Evolutionary conservation across 2,797 vertebrate species (phyloP), one percentile per base, ranked within the genome.

Genomic region (Heterohyrax brucei): DNA sequence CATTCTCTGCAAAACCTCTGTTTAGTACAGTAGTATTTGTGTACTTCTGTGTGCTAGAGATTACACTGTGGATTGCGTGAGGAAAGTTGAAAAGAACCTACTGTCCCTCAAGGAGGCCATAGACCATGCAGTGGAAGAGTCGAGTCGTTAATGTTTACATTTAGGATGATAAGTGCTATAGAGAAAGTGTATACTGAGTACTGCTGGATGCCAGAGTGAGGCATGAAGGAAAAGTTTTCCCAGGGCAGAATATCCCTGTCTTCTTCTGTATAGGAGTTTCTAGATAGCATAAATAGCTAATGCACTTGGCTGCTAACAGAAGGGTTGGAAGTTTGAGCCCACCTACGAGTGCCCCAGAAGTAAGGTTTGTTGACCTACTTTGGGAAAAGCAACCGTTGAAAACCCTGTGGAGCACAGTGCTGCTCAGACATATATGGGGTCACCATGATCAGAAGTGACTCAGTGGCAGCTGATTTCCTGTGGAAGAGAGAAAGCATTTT

Each of bases 11-110:
- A 87, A 72, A 48, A 33, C n/a, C 66, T 77, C 48, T 3, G 30
- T 93, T 95, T 92, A 33, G 94, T 76, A 50, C 50, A 68, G 16
- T 68, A n/a, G 89, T 39, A 33, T 89, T 81, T 92, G 64, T 78
- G 19, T 68, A 26, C 48, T 77, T 91, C 46, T 59, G 10, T 89
- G 48, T 93, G n/a, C 73, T 90, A 77, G 44, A 56, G 62, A 73
- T 95, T 88, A 24, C 75, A 92, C 28, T 92, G 53, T 87, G 88
- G n/a, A 50, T 92, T 81, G 7, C 44, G 33, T 81, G n/a, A 62
- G 80, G 73, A 83, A 84, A 73, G 50, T 18, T 70, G 79, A 80
- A 64, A 96, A 66, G 92, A 26, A 46, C 30, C 22, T 72, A 19
- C 4, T 87, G 21, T n/a, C 30, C 56, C 28, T 79, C 53, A 8